These are phyloP conservation scores for Atrichornis clamosus DNA, from an alignment of 2,113 vertebrate genomes.

Conservation along the genomic window DNA sequence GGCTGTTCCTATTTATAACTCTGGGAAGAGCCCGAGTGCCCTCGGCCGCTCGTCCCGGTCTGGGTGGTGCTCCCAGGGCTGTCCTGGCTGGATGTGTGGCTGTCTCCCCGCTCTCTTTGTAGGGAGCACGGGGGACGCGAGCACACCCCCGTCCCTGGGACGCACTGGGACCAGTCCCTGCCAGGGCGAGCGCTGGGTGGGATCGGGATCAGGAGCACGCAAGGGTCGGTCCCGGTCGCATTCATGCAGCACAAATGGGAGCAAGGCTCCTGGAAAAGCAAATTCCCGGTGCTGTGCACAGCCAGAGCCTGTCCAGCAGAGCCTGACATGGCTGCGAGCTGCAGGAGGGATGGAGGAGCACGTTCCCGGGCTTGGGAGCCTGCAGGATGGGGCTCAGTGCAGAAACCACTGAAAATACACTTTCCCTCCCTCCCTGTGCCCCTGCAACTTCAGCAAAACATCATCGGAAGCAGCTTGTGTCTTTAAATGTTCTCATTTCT, in stretches of 20 bases:
- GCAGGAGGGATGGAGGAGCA: background rate
- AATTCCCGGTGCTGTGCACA: background rate
- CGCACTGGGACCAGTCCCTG: background rate
- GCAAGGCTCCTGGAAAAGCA: background rate
- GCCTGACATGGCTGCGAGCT: rapidly evolving
- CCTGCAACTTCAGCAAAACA: background rate
- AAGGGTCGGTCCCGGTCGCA: rapidly evolving
- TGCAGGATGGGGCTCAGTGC: rapidly evolving
- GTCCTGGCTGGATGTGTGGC: background rate
- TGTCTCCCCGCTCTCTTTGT: background rate
- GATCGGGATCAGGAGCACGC: background rate
- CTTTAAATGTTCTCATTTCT: background rate
- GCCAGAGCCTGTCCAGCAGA: background rate
- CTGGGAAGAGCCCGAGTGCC: background rate
- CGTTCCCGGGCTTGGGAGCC: background rate
- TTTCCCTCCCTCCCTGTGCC: background rate
- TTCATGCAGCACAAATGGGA: background rate
- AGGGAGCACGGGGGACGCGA: rapidly evolving
- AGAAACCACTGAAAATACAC: background rate
- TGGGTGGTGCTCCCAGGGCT: background rate
- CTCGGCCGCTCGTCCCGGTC: rapidly evolving
- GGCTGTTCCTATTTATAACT: background rate
- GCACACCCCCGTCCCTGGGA: rapidly evolving
- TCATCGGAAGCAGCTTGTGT: background rate
- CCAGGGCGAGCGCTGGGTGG: background rate